Percentiles rank a stretch among this genome's conserved stretches.
phyloP scores from a whole-genome alignment of 2,113 vertebrate species.

The Sceloporus tristichus region DNA sequence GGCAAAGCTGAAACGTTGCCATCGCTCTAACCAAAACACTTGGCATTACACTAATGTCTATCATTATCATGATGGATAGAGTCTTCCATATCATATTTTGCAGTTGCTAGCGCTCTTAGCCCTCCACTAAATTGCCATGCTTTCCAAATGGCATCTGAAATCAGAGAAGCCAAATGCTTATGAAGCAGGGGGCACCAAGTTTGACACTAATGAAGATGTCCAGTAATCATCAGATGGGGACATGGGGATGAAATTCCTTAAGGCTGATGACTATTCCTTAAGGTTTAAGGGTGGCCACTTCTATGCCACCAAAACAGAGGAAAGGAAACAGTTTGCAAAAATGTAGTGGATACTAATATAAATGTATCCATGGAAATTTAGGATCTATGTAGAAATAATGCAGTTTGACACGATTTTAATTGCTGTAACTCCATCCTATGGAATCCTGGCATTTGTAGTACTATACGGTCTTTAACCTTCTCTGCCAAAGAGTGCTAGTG shows the following conservation, averaged over 20 bases:
- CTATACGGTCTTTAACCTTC: too few relatives aligned
- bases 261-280: not conserved
- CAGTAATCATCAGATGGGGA: not conserved
- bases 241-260: too few relatives aligned
- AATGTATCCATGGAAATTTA: too few relatives aligned
- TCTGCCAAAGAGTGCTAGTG: too few relatives aligned
- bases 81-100: slow-evolving; percentile 78
- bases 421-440: too few relatives aligned
- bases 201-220: slow-evolving; percentile 21
- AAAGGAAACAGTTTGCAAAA: too few relatives aligned
- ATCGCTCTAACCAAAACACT: slow-evolving; percentile 83
- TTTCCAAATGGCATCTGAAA: slow-evolving; percentile 66
- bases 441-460: too few relatives aligned
- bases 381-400: too few relatives aligned
- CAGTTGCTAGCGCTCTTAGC: slow-evolving; percentile 73
- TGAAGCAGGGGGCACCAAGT: slow-evolving; percentile 27
- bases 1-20: slow-evolving; percentile 56
- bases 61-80: slow-evolving; percentile 91
- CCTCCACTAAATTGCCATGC: slow-evolving; percentile 83
- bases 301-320: not conserved
- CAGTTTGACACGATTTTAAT: too few relatives aligned
- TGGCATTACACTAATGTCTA: slow-evolving; percentile 90
- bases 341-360: too few relatives aligned
- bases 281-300: not conserved
- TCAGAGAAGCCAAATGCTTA: slow-evolving; percentile 45